phyloP scores from a whole-genome alignment of 2,113 vertebrate species.

The Cyprinodon brontotheroides region DNA sequence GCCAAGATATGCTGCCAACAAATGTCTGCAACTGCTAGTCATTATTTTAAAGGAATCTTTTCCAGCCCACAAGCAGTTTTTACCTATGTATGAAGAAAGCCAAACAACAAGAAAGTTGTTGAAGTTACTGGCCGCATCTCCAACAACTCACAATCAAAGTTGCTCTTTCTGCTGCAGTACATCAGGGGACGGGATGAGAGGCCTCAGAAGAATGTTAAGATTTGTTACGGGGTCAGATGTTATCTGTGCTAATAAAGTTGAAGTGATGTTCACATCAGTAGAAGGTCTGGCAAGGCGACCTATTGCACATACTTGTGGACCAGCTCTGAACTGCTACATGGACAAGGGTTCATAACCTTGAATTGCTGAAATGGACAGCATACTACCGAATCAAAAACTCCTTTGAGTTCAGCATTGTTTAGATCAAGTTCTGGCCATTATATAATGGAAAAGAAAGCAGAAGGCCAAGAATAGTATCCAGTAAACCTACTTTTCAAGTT shows the following conservation, averaged over 20 bases:
- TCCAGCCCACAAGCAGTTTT: slow-evolving; percentile 3
- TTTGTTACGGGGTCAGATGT: slow-evolving; percentile 20
- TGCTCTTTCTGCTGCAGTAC: slow-evolving; percentile 35
- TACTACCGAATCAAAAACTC: background rate
- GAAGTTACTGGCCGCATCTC: slow-evolving; percentile 9
- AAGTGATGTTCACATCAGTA: slow-evolving; percentile 24
- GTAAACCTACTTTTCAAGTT: no score
- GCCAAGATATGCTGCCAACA: slow-evolving; percentile 39
- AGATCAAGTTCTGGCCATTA: no score
- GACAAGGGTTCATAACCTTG: slow-evolving; percentile 21
- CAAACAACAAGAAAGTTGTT: background rate
- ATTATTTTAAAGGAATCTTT: slow-evolving; percentile 19
- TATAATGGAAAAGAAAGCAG: no score
- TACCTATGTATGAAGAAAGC: background rate
- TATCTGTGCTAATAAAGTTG: slow-evolving; percentile 13
- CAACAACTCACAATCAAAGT: slow-evolving; percentile 37
- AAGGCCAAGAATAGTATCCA: no score
- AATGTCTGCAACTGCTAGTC: slow-evolving; percentile 2
- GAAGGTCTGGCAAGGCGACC: slow-evolving; percentile 34
- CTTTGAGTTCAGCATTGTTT: no score
- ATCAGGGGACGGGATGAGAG: slow-evolving; percentile 10
- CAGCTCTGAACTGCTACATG: slow-evolving; percentile 32
- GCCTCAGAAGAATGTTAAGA: slow-evolving; percentile 8
- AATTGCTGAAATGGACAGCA: slow-evolving; percentile 7
- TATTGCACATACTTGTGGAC: slow-evolving; percentile 32